Evolutionary conservation across 1,140 invertebrate genomes (phyloP).

Genomic region (Hyles vespertilio): DNA sequence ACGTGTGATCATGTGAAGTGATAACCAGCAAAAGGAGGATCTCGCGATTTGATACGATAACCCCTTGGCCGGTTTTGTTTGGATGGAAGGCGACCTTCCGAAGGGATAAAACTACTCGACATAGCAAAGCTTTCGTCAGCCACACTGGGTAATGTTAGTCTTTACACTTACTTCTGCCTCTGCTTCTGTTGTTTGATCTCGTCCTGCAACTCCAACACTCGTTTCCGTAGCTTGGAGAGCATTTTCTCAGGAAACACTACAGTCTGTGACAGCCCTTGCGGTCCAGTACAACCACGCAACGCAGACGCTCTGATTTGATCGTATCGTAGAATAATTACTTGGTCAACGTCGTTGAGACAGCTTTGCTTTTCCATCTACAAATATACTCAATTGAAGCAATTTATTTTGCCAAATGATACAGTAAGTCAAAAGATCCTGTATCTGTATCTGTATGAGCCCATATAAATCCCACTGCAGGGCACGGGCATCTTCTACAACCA

Average conservation of each 20-base stretch:
- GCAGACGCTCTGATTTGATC: slow-evolving; percentile 58
- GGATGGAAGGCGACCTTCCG: too few species aligned
- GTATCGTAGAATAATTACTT: slow-evolving; percentile 55
- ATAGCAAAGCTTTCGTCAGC: too few species aligned
- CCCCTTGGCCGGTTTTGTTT: too few species aligned
- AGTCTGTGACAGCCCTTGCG: slow-evolving; percentile 47
- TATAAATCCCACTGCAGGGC: too few species aligned
- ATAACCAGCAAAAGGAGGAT: too few species aligned
- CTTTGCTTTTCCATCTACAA: slow-evolving; percentile 65
- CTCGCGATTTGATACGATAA: too few species aligned
- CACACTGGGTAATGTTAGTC: not conserved
- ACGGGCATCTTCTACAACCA: too few species aligned
- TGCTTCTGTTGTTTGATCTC: slow-evolving; percentile 59
- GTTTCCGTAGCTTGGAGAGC: slow-evolving; percentile 37
- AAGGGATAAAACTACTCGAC: too few species aligned
- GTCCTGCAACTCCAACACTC: slow-evolving; percentile 56
- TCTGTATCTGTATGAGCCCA: too few species aligned
- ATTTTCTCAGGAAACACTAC: slow-evolving; percentile 56
- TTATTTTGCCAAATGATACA: too few species aligned
- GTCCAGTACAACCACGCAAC: slow-evolving; percentile 43
- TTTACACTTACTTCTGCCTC: slow-evolving; percentile 43
- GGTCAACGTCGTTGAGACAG: slow-evolving; percentile 62
- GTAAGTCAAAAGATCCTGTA: too few species aligned
- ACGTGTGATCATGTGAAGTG: too few species aligned
- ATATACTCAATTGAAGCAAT: not conserved